A percentile compares a stretch with the other conserved stretches of the same genome.
These are phyloP conservation scores for Episyrphus balteatus DNA, from an alignment of 1,140 invertebrate genomes.

Conservation along the genomic window DNA sequence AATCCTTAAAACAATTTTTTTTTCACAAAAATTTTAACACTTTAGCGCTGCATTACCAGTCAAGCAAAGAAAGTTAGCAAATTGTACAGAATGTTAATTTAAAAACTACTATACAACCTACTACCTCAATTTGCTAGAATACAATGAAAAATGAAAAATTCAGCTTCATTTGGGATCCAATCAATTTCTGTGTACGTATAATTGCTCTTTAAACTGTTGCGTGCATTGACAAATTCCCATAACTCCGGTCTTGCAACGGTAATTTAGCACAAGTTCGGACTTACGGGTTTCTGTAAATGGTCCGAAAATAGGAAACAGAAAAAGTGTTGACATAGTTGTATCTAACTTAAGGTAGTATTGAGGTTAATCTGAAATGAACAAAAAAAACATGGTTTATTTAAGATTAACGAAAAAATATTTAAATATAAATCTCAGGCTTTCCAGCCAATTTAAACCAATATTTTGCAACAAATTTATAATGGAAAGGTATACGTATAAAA, in stretches of 20 bases:
- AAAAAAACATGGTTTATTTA: too few species aligned
- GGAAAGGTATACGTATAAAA: too few species aligned
- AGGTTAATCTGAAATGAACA: too few species aligned
- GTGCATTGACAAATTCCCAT: conserved; percentile 39
- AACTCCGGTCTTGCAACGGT: conserved; percentile 37
- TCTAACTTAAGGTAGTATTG: too few species aligned
- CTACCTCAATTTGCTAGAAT: conserved; percentile 39
- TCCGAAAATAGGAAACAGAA: conserved; percentile 10
- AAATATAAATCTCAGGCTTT: too few species aligned
- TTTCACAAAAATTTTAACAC: neutral
- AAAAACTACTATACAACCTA: conserved; percentile 38
- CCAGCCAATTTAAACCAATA: too few species aligned
- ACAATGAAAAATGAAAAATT: neutral
- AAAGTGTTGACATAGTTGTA: too few species aligned
- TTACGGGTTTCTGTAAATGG: conserved; percentile 40
- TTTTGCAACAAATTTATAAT: too few species aligned
- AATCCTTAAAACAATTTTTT: conserved; percentile 1
- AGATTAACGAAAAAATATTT: too few species aligned
- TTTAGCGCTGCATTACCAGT: conserved; percentile 20
- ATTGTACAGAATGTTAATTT: conserved; percentile 33
- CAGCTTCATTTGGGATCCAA: neutral
- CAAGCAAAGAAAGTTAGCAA: conserved; percentile 39
- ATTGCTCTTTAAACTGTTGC: conserved; percentile 14
- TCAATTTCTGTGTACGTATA: neutral
- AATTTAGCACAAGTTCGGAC: conserved; percentile 38